Evolutionary conservation across 2,113 vertebrate species (phyloP), one percentile per base, ranked within the genome.

Genomic region (Salminus brasiliensis): DNA sequence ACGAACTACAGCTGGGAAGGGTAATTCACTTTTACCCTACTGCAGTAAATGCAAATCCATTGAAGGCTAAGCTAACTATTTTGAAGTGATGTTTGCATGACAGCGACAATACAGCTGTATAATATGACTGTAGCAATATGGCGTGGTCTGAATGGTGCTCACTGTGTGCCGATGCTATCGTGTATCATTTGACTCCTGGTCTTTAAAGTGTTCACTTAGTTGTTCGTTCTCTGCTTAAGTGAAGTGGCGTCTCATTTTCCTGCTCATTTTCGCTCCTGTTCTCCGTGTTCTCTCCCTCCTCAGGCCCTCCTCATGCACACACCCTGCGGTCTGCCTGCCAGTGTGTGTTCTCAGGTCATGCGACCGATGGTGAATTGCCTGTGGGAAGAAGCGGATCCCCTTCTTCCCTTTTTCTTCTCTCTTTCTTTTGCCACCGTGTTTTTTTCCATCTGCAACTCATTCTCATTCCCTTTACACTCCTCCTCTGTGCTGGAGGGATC

Each of bases 251-350:
- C 27, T 65, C 60, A 3, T 65, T n/a, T 65, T 9, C 9, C n/a
- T 8, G 13, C 10, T 66, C 43, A 66, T 47, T 55, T 72, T n/a
- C 27, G 43, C 69, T 23, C 29, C 2, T 47, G 36, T 72, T 53
- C 15, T 34, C 25, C 6, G 25, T 47, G 3, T 30, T 67, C 2
- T 16, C 74, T 63, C 43, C 29, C 23, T 59, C 62, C 36, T 10
- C 9, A 15, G 36, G 70, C 41, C 73, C 47, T 65, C 60, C 77
- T 72, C 45, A n/a, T 43, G 82, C 80, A 85, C 84, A 89, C 87
- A 88, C 84, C 87, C 85, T 67, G 81, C 72, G 87, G 89, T 86
- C 87, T 83, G 83, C 88, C 89, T 87, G 85, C 81, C n/a, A 88
- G 85, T 85, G 85, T 86, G 73, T 81, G 84, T 86, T 87, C 80